These are phyloP conservation scores for Urocolius indicus DNA, from an alignment of 2,113 vertebrate species.

Conservation along the genomic window DNA sequence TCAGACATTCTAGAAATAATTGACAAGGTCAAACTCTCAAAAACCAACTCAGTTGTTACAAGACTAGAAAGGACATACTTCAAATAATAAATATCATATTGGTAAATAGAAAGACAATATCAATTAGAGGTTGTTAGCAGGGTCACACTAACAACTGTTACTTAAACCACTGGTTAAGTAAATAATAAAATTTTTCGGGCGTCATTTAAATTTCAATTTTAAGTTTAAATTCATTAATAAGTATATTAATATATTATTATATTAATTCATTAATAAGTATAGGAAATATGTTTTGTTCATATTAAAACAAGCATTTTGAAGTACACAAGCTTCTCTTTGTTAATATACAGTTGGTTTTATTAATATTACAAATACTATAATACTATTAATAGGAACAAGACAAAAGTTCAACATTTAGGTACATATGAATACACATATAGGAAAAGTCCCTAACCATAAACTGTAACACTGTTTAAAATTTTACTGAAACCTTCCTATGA, in stretches of 20 bases:
- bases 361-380: neutral
- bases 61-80: neutral
- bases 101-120: neutral
- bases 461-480: neutral
- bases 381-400: neutral
- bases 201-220: neutral
- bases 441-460: neutral
- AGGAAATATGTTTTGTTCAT: neutral
- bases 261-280: neutral
- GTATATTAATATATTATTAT: no score
- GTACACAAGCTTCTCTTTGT: neutral
- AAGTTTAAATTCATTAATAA: neutral
- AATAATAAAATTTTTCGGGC: neutral
- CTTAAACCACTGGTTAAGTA: neutral
- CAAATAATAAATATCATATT: neutral
- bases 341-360: neutral
- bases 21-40: neutral
- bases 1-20: neutral
- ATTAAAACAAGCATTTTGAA: neutral
- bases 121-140: neutral
- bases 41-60: neutral
- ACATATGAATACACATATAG: neutral
- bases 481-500: neutral
- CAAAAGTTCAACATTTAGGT: neutral
- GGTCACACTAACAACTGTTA: neutral